A percentile compares a stretch with the other conserved stretches of the same genome.
phyloP scores from a whole-genome alignment of 1,140 invertebrate species.

The Drosophila asahinai region DNA sequence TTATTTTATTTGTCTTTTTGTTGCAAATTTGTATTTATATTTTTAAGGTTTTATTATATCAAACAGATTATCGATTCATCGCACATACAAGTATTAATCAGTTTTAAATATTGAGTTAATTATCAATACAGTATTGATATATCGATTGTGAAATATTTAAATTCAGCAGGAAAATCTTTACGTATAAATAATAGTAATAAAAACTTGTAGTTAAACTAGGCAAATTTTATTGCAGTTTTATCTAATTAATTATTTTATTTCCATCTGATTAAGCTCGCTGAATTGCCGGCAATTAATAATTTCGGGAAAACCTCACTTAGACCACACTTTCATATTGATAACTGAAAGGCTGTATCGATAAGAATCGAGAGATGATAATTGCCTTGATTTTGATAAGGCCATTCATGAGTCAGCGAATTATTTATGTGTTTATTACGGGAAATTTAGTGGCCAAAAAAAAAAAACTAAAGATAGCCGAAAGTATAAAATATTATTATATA shows the following conservation, averaged over 20 bases:
- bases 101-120: no score
- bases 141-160: no score
- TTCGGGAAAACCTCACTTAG: slow-evolving; percentile 25
- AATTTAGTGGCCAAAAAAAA: background rate
- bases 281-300: slow-evolving; percentile 8
- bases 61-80: no score
- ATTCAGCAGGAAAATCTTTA: background rate
- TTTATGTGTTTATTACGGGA: background rate
- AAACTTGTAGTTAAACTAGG: no score
- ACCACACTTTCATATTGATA: slow-evolving; percentile 1
- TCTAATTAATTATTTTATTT: background rate
- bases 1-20: no score
- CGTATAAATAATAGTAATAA: background rate
- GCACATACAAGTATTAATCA: no score
- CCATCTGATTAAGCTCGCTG: background rate
- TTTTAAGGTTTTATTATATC: no score
- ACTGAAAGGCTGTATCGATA: slow-evolving; percentile 4
- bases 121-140: no score
- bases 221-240: background rate
- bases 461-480: background rate
- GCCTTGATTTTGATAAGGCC: slow-evolving; percentile 6
- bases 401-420: slow-evolving; percentile 7
- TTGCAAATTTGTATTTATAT: no score
- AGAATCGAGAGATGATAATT: slow-evolving; percentile 22
- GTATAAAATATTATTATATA: background rate